These are phyloP conservation scores for Bostrychus sinensis DNA, from an alignment of 2,113 vertebrate genomes.

Conservation along the genomic window DNA sequence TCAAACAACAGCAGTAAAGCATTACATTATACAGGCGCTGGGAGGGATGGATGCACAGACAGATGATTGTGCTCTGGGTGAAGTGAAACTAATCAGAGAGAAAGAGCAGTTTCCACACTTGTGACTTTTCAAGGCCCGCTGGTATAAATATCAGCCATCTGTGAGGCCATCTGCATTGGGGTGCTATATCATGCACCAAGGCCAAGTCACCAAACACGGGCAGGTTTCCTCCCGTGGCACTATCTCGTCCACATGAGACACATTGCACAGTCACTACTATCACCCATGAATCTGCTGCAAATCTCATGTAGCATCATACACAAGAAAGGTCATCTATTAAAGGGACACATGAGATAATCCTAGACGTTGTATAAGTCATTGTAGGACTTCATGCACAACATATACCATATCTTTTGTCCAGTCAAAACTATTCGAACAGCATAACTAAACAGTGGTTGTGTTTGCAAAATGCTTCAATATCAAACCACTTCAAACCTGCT, in stretches of 20 bases:
- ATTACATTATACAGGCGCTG: slow-evolving; percentile 10
- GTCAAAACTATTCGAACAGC: no score
- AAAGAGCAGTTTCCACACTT: slow-evolving; percentile 72
- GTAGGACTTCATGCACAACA: neutral
- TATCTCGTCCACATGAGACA: slow-evolving; percentile 38
- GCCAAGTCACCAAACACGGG: slow-evolving; percentile 73
- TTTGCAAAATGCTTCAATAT: no score
- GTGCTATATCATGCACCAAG: slow-evolving; percentile 75
- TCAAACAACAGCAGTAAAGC: neutral
- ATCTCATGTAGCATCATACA: slow-evolving; percentile 9
- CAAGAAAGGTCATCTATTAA: slow-evolving; percentile 32
- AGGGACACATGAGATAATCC: slow-evolving; percentile 23
- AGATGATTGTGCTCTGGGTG: slow-evolving; percentile 46
- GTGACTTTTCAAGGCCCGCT: slow-evolving; percentile 74
- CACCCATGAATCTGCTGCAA: slow-evolving; percentile 20
- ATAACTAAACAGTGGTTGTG: no score
- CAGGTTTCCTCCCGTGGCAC: slow-evolving; percentile 61
- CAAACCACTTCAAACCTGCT: no score
- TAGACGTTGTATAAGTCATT: neutral
- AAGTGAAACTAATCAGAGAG: slow-evolving; percentile 72
- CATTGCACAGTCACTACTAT: slow-evolving; percentile 25
- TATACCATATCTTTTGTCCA: slow-evolving; percentile 3
- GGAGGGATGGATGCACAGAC: slow-evolving; percentile 22
- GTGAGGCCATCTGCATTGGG: slow-evolving; percentile 81
- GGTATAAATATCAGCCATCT: slow-evolving; percentile 83